Percentiles rank a stretch among this genome's conserved stretches.
Evolutionary conservation across 2,113 vertebrate genomes (phyloP).

Genomic region (Cyprinodon variegatus): DNA sequence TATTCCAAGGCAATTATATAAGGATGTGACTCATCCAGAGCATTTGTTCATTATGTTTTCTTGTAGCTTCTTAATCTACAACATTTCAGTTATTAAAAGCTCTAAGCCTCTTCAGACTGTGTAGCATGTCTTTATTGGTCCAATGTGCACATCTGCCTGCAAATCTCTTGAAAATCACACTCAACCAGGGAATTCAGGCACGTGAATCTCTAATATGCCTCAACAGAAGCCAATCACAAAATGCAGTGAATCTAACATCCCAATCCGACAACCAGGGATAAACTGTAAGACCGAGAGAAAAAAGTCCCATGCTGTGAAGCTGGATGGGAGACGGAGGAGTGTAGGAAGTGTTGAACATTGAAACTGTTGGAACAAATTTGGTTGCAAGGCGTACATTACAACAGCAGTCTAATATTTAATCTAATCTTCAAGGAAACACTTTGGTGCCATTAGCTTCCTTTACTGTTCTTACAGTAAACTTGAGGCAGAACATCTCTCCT

Average conservation of each 20-base stretch:
- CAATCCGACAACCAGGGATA: background rate
- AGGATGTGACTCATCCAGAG: conserved; percentile 4
- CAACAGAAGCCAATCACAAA: background rate
- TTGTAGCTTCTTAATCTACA: background rate
- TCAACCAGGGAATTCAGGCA: background rate
- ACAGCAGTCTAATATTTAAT: conserved; percentile 14
- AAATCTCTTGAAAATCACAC: conserved; percentile 5
- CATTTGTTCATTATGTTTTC: conserved; percentile 14
- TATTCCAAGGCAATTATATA: conserved; percentile 4
- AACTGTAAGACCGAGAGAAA: background rate
- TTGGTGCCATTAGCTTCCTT: conserved; percentile 20
- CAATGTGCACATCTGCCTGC: conserved; percentile 6
- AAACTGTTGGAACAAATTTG: conserved; percentile 8
- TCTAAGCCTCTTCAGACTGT: conserved; percentile 3
- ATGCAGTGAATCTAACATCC: conserved; percentile 1
- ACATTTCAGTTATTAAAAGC: conserved; percentile 4
- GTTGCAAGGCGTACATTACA: conserved; percentile 20
- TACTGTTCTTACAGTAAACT: background rate
- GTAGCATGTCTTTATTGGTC: conserved; percentile 1
- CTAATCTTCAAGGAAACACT: conserved; percentile 8
- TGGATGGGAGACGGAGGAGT: conserved; percentile 2
- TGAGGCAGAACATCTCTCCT: background rate
- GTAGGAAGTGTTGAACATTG: conserved; percentile 9
- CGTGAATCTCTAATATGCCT: background rate
- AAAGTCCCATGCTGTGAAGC: background rate